phyloP scores from a whole-genome alignment of 2,888 invertebrate species.

The Diplolepis rosae region DNA sequence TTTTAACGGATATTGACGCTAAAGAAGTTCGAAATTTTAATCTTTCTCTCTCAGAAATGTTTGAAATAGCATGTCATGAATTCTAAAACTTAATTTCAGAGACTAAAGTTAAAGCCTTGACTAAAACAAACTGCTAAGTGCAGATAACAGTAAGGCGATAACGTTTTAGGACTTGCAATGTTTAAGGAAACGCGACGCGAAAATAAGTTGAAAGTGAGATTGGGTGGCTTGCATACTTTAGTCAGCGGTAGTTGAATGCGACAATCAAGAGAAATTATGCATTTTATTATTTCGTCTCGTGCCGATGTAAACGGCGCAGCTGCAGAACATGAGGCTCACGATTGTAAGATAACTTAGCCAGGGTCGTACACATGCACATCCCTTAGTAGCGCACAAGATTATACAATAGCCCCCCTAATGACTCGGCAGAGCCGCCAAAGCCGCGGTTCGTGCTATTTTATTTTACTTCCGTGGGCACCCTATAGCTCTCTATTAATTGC shows the following conservation, averaged over 20 bases:
- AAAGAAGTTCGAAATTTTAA: too few species aligned
- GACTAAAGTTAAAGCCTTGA: slow-evolving; percentile 8
- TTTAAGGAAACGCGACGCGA: slow-evolving; percentile 22
- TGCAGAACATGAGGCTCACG: slow-evolving; percentile 34
- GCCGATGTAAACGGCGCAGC: slow-evolving; percentile 38
- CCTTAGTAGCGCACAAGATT: slow-evolving; percentile 64
- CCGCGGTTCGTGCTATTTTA: slow-evolving; percentile 66
- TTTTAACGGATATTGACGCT: too few species aligned
- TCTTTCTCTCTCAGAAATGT: too few species aligned
- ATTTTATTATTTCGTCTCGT: slow-evolving; percentile 61
- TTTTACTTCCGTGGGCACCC: slow-evolving; percentile 71
- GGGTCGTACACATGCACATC: slow-evolving; percentile 38
- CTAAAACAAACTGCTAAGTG: slow-evolving; percentile 28
- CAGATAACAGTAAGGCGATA: slow-evolving; percentile 24
- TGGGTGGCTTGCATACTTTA: not conserved
- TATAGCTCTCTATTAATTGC: slow-evolving; percentile 71
- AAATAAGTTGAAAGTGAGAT: not conserved
- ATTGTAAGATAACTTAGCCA: not conserved
- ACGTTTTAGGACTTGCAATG: slow-evolving; percentile 1
- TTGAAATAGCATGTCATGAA: not conserved
- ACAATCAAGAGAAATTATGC: slow-evolving; percentile 65
- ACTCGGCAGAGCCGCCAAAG: slow-evolving; percentile 70
- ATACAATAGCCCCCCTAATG: slow-evolving; percentile 67
- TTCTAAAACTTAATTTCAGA: not conserved
- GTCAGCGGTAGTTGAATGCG: slow-evolving; percentile 52